phyloP scores from a whole-genome alignment of 1,140 invertebrate species.

The Parasteatoda tepidariorum region DNA sequence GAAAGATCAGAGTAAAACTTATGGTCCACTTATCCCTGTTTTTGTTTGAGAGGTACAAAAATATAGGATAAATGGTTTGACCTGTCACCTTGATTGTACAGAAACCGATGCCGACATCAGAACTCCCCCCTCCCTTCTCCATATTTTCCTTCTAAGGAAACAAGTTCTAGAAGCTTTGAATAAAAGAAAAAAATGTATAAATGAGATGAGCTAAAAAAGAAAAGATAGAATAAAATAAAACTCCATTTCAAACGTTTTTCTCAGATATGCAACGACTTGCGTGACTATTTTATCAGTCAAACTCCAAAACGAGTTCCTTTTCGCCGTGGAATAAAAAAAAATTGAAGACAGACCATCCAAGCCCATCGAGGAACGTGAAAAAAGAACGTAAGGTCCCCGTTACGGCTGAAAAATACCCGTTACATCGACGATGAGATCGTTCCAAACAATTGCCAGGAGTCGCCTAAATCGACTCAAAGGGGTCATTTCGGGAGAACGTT shows the following conservation, averaged over 20 bases:
- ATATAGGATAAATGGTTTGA: not conserved
- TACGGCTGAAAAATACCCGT: conserved; percentile 21
- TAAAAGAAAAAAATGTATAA: not conserved
- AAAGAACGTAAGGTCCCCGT: conserved; percentile 5
- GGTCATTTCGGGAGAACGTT: conserved; percentile 19
- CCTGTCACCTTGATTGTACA: not conserved
- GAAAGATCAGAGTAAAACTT: not conserved
- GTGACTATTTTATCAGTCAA: conserved; percentile 40
- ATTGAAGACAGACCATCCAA: not conserved
- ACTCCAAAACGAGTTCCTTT: conserved; percentile 27
- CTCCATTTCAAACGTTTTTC: not conserved
- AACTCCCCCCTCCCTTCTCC: not conserved
- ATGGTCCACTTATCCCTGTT: not conserved
- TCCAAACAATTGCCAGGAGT: conserved; percentile 40
- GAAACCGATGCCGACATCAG: not conserved
- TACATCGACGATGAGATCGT: conserved; percentile 28
- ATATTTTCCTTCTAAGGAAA: not conserved
- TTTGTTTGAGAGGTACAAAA: too few relatives aligned
- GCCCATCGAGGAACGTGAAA: conserved; percentile 5
- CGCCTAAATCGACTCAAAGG: conserved; percentile 1
- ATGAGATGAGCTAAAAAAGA: not conserved
- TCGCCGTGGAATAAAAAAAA: not conserved
- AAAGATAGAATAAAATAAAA: not conserved
- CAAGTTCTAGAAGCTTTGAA: not conserved
- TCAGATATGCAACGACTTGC: not conserved